Base-by-base conservation (phyloP, 2,797 vertebrate genomes). In the Liparis tanakae region DNA sequence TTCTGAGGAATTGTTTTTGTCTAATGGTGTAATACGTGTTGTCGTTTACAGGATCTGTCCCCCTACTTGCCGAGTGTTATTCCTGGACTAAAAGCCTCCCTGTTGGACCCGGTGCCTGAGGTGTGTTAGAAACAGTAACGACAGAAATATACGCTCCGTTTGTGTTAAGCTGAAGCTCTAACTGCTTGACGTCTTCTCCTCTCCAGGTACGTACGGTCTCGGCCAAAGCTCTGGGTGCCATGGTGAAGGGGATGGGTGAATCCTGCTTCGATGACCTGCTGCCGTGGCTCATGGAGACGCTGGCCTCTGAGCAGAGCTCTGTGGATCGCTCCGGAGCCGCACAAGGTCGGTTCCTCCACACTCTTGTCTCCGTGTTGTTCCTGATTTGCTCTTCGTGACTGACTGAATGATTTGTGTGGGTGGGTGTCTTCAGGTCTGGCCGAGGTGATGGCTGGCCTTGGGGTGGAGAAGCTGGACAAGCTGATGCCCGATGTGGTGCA, bases 171-270 rank as follows among this genome's bases (percentile, higher is more conserved):
- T 37, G 3, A 67, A n/a, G 15, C 18, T 50, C 14, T 22, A 76
- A 36, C 70, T 43, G 8, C 14, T 60, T 30, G 1, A 48, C 20
- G 20, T 8, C 22, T 46, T 22, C 36, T 83, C 2, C 57, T 67
- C 9, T 37, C 74, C 83, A 99, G 98, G 98, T 99, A 2, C 97
- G 98, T 5, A 99, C 98, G 0, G 98, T 99, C 10, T 98, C 98
- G 1, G 98, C 98, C 2, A 99, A 99, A 90, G 98, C 98, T 0
- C 91, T 99, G 77, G 98, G 98, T 3, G 98, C 98, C 83, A 99
- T 99, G 98, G 98, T 99, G 89, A 99, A 99, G 83, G 98, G 98
- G 2, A 99, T 99, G 97, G 98, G 98, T 0, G 98, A 99, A 58
- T 96, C 97, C 0, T 97, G 96, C 92, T 99, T 98, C 41, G 97